A percentile compares a stretch with the other conserved stretches of the same genome.
phyloP scores from a whole-genome alignment of 2,113 vertebrate species.

The Mastomys coucha region DNA sequence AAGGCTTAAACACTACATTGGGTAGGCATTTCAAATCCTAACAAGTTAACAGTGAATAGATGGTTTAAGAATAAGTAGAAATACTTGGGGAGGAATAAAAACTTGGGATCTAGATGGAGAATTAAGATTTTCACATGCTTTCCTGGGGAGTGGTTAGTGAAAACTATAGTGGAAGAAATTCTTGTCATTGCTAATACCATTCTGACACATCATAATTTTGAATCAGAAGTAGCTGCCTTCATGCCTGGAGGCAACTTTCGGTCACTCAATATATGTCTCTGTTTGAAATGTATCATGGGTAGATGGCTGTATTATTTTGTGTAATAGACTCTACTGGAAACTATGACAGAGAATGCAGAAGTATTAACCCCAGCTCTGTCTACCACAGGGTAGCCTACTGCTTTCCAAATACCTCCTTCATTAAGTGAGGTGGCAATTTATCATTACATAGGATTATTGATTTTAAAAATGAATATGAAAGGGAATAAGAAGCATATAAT shows the following conservation, averaged over 20 bases:
- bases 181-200: background rate
- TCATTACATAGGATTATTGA: background rate
- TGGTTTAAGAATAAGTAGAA: background rate
- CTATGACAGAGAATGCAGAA: background rate
- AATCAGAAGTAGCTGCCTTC: background rate
- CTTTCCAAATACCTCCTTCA: accelerated
- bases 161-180: background rate
- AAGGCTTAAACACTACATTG: background rate
- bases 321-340: background rate
- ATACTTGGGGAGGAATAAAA: background rate
- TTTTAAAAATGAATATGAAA: background rate
- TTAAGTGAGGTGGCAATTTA: background rate
- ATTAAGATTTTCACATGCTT: accelerated
- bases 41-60: background rate
- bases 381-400: accelerated
- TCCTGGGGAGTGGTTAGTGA: background rate
- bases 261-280: slow-evolving; percentile 8
- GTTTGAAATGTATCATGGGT: background rate
- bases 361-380: background rate
- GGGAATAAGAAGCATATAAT: background rate
- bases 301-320: background rate
- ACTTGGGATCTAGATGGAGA: background rate
- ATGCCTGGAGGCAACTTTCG: background rate
- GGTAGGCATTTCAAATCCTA: background rate
- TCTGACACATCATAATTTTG: background rate